Evolutionary conservation across 2,113 vertebrate genomes (phyloP), one percentile per base, ranked within the genome.

Genomic region (Lophochroa leadbeateri): DNA sequence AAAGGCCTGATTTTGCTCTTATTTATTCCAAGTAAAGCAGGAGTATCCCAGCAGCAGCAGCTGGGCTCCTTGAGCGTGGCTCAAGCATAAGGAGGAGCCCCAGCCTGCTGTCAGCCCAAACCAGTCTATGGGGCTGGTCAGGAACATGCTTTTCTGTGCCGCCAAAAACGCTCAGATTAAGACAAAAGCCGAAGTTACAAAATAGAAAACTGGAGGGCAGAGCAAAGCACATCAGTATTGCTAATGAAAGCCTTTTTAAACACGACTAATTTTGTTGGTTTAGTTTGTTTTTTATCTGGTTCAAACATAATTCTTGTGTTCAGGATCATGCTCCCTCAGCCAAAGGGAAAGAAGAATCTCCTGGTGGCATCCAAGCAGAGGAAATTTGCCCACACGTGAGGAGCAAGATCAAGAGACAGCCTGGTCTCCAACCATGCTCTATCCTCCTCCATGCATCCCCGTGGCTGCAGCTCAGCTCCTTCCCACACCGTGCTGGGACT

Each of bases 341-440:
- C 8, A 5, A 69, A 61, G 31, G 77, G 27, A 27, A 33, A 33
- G 10, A 53, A 55, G 58, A 10, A 6, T 29, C 33, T 83, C 39
- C 63, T 31, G 28, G 9, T 1, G 35, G 53, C 9, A 2, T 28
- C 58, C 2, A 6, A 47, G 25, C 37, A 53, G 50, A 70, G 55
- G 37, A 47, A 5, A 11, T 29, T 0, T 0, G 43, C 5, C 39
- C 14, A 2, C 4, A 7, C 8, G 37, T 19, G 28, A 19, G 44
- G 44, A 60, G 33, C 5, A 8, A 85, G 27, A 23, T 5, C 50
- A 82, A 65, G 70, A 71, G 50, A 16, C 24, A 68, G 13, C 41
- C 11, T 35, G 71, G 44, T 37, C 25, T 64, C 28, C 6, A 5
- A 21, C 17, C 50, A 29, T 25, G 2, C 58, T 24, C 44, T 1